Evolutionary conservation across 2,888 invertebrate species (phyloP).

Genomic region (Phlogophora meticulosa): DNA sequence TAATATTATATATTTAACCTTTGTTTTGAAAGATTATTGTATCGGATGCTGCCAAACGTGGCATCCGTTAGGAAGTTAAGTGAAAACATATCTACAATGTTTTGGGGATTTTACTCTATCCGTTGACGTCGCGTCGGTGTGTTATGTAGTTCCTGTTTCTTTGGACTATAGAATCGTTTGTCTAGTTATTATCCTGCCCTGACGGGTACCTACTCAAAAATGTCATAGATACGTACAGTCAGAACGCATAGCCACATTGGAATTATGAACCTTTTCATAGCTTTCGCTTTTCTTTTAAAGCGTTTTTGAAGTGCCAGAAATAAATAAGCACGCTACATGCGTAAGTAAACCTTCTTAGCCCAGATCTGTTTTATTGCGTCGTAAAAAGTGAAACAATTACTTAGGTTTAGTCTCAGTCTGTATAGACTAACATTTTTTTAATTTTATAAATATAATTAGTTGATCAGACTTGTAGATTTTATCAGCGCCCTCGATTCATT

Average conservation of each 20-base stretch:
- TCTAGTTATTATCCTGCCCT: neutral
- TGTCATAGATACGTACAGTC: neutral
- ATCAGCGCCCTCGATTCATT: conserved; percentile 30
- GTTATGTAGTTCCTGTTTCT: conserved; percentile 30
- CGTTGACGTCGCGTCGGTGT: conserved; percentile 70
- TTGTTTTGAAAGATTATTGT: conserved; percentile 81
- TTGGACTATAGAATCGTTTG: conserved; percentile 17
- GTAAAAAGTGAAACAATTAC: conserved; percentile 13
- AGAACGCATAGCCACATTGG: no score
- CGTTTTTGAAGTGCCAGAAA: neutral
- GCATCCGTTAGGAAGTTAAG: conserved; percentile 75
- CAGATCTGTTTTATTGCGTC: neutral
- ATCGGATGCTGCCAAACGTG: conserved; percentile 84
- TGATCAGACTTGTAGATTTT: conserved; percentile 32
- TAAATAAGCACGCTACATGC: neutral
- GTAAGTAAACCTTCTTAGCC: neutral
- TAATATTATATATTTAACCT: conserved; percentile 72
- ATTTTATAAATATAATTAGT: conserved; percentile 6
- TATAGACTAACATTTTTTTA: conserved; percentile 4
- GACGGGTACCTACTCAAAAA: neutral
- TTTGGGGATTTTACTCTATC: conserved; percentile 71
- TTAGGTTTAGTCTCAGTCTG: conserved; percentile 30
- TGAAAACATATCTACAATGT: conserved; percentile 76
- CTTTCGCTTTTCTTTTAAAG: neutral
- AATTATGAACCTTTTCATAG: no score